These are phyloP conservation scores for Calephelis virginiensis DNA, from an alignment of 1,140 invertebrate genomes.

Conservation along the genomic window DNA sequence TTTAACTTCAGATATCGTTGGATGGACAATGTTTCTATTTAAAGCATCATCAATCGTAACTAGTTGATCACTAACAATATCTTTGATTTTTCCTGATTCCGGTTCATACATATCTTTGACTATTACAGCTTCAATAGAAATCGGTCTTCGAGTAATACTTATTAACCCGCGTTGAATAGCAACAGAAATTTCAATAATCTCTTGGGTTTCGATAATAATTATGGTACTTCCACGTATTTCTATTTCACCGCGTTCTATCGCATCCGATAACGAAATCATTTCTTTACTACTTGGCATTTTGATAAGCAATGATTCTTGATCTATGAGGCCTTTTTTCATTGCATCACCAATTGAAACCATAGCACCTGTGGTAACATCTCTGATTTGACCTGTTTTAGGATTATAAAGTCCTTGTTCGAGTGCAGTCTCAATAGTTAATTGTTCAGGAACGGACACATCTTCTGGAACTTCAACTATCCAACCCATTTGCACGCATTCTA, in stretches of 20 bases:
- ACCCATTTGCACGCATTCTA: conserved; percentile 88
- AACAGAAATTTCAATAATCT: conserved; percentile 83
- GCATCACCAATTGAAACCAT: conserved; percentile 84
- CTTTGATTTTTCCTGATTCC: conserved; percentile 84
- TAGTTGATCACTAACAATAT: conserved; percentile 84
- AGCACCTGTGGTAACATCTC: conserved; percentile 81
- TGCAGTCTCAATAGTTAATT: conserved; percentile 82
- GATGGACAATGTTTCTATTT: conserved; percentile 88
- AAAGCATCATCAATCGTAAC: conserved; percentile 88
- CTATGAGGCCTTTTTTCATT: conserved; percentile 85
- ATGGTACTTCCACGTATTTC: conserved; percentile 86
- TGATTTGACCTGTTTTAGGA: conserved; percentile 81
- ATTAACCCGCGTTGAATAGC: conserved; percentile 86
- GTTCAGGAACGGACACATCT: conserved; percentile 65
- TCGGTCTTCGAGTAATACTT: conserved; percentile 83
- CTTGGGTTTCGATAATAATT: conserved; percentile 83
- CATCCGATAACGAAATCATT: conserved; percentile 85
- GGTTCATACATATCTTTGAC: conserved; percentile 85
- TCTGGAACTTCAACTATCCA: conserved; percentile 84
- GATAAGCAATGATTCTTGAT: conserved; percentile 86
- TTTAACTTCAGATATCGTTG: conserved; percentile 89
- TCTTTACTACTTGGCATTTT: conserved; percentile 85
- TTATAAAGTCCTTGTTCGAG: conserved; percentile 83
- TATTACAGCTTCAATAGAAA: conserved; percentile 88
- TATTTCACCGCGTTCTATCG: conserved; percentile 87